These are phyloP conservation scores for Drosophila kanapiae DNA, from an alignment of 1,140 invertebrate genomes.

Conservation along the genomic window DNA sequence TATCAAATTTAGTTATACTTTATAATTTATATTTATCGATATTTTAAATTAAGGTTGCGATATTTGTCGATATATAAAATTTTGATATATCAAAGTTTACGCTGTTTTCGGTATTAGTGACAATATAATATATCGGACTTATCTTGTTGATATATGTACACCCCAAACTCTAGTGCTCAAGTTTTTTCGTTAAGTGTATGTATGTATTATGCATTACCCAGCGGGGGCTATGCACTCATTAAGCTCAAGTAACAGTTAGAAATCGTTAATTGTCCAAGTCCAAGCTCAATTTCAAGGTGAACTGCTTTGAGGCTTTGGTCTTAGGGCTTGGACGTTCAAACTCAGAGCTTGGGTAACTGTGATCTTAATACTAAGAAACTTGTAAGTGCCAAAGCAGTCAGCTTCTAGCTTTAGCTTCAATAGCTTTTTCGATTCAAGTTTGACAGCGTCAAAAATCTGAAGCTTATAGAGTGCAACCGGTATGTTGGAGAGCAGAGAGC, in stretches of 20 bases:
- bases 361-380: neutral
- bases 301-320: constrained; percentile 3
- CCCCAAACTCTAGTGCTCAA: neutral
- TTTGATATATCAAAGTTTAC: no score
- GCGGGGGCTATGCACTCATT: neutral
- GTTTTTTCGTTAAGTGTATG: neutral
- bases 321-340: neutral
- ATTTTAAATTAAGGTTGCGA: no score
- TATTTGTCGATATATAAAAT: no score
- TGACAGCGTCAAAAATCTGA: neutral
- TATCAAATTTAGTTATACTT: no score
- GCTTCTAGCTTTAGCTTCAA: neutral
- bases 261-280: constrained; percentile 23
- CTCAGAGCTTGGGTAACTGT: constrained; percentile 5
- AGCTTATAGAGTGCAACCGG: constrained; percentile 11
- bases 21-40: no score
- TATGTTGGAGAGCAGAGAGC: constrained; percentile 16
- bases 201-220: neutral
- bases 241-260: constrained; percentile 15
- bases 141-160: no score
- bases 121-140: no score
- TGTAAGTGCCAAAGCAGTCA: constrained; percentile 1
- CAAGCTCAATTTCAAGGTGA: constrained; percentile 35
- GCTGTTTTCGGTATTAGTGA: no score
- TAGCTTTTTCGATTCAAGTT: constrained; percentile 11